Evolutionary conservation across 2,113 vertebrate genomes (phyloP).

Genomic region (Aptenodytes patagonicus): DNA sequence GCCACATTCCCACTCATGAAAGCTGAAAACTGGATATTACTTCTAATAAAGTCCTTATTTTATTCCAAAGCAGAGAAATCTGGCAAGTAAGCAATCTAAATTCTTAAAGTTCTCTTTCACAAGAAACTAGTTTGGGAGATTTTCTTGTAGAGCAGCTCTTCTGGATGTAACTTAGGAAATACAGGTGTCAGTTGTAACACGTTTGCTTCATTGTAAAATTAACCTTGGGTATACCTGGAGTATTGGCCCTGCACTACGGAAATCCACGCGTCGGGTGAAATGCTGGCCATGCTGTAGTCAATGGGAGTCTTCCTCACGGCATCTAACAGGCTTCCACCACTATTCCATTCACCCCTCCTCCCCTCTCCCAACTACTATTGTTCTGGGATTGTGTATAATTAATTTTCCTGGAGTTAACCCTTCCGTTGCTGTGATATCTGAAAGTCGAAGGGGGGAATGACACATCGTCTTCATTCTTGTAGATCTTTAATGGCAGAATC

Average conservation of each 20-base stretch:
- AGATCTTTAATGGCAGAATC: not conserved
- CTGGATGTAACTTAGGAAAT: not conserved
- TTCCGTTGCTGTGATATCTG: not conserved
- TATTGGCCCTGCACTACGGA: not conserved
- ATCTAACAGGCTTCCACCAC: not conserved
- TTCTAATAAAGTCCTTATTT: not conserved
- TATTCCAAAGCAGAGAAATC: not conserved
- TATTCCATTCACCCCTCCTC: not conserved
- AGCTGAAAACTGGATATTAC: not conserved
- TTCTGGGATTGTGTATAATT: conserved; percentile 8
- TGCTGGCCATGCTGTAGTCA: not conserved
- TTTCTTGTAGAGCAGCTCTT: not conserved
- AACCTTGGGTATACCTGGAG: not conserved
- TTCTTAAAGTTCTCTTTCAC: not conserved
- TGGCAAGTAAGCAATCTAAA: not conserved
- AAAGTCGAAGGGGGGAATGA: not conserved
- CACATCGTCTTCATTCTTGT: not conserved
- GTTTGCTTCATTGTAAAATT: not conserved
- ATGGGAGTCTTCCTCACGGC: not conserved
- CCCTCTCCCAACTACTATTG: not conserved
- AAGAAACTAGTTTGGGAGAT: not conserved
- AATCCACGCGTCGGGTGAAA: not conserved
- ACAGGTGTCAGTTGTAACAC: not conserved
- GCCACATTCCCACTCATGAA: not conserved
- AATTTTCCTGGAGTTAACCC: conserved; percentile 45